These are phyloP conservation scores for Leucoraja erinaceus DNA, from an alignment of 2,113 vertebrate genomes.

Conservation along the genomic window DNA sequence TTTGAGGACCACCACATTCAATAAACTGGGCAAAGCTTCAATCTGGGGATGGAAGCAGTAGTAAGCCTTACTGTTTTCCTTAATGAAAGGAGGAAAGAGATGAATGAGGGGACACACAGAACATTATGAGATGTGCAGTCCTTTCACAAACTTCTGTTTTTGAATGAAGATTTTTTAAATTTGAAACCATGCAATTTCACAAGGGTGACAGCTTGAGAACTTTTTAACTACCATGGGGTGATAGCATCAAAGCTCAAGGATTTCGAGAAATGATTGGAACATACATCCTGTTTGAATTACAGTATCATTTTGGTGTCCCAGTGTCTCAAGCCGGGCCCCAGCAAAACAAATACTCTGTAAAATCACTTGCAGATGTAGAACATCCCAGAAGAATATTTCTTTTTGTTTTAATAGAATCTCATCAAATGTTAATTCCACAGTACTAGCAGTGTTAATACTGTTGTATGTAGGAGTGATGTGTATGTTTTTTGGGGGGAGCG, in stretches of 20 bases:
- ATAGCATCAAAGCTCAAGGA: conserved; percentile 23
- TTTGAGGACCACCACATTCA: not conserved
- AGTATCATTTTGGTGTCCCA: conserved; percentile 34
- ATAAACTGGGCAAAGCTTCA: conserved; percentile 15
- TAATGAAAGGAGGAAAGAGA: not conserved
- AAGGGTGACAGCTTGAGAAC: conserved; percentile 10
- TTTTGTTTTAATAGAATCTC: not conserved
- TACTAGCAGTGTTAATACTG: not conserved
- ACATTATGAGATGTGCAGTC: not conserved
- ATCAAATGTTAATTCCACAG: not conserved
- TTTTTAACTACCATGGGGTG: not conserved
- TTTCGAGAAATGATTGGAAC: conserved; percentile 2
- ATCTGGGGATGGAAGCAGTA: not conserved
- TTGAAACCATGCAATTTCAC: not conserved
- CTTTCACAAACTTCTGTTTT: not conserved
- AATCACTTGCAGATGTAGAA: conserved; percentile 32
- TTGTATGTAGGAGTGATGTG: not conserved
- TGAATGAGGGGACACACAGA: not conserved
- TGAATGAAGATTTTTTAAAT: not conserved
- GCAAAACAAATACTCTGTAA: conserved; percentile 27
- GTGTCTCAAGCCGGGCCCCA: not conserved
- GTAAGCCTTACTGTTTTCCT: conserved; percentile 7
- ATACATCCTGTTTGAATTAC: conserved; percentile 33
- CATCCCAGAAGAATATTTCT: conserved; percentile 22
- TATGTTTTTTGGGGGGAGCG: conserved; percentile 20